Evolutionary conservation across 1,140 invertebrate species (phyloP).

Genomic region (Neuroterus valhalla): DNA sequence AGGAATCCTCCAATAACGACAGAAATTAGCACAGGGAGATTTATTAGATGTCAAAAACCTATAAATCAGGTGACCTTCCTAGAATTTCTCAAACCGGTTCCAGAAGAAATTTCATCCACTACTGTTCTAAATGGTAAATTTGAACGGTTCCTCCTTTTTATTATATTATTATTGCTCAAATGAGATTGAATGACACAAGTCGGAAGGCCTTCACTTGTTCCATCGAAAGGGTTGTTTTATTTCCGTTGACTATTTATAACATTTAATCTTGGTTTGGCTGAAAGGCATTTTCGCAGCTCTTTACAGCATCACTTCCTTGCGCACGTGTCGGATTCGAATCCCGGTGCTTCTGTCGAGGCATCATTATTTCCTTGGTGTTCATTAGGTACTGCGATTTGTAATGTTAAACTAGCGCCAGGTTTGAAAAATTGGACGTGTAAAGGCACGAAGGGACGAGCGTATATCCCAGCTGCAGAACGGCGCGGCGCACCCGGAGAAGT

Average conservation of each 20-base stretch:
- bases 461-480: slow-evolving; percentile 39
- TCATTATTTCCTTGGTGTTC: slow-evolving; percentile 43
- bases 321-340: slow-evolving; percentile 60
- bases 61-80: too few relatives aligned
- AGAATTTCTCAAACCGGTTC: too few relatives aligned
- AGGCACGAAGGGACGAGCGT: slow-evolving; percentile 43
- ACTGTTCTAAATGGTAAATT: too few relatives aligned
- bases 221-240: slow-evolving; percentile 1
- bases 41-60: too few relatives aligned
- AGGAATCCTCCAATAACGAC: too few relatives aligned
- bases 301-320: slow-evolving; percentile 55
- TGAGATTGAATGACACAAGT: slow-evolving; percentile 1
- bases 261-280: not conserved
- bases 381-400: slow-evolving; percentile 56
- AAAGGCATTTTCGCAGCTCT: slow-evolving; percentile 1
- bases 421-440: slow-evolving; percentile 49
- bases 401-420: slow-evolving; percentile 40
- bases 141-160: too few relatives aligned
- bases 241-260: not conserved
- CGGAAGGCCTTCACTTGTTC: not conserved
- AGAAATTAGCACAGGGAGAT: too few relatives aligned
- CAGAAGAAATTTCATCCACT: too few relatives aligned
- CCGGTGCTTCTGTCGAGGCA: slow-evolving; percentile 55
- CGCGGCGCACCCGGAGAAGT: slow-evolving; percentile 48
- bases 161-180: not conserved